These are phyloP conservation scores for Artibeus lituratus DNA, from an alignment of 2,797 vertebrate genomes.

Conservation along the genomic window DNA sequence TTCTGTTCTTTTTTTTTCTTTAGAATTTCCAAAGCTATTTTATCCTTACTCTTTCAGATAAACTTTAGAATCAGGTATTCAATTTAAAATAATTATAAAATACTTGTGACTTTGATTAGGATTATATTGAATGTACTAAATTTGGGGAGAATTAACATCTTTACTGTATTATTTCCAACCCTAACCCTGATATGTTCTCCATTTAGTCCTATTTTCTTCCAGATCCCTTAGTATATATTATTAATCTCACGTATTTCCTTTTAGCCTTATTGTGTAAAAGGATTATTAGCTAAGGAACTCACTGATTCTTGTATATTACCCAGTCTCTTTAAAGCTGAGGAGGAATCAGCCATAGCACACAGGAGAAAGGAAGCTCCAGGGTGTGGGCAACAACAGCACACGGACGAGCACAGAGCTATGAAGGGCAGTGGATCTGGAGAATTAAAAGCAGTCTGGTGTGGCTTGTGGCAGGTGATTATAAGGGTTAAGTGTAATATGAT, in stretches of 20 bases:
- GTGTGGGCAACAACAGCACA: fast-evolving
- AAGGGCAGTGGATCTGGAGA: neutral
- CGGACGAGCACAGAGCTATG: neutral
- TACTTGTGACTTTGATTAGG: neutral
- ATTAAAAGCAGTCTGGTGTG: neutral
- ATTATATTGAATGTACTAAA: neutral
- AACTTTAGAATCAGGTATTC: neutral
- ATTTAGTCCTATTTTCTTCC: slow-evolving; percentile 7
- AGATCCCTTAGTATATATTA: neutral
- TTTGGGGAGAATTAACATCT: neutral
- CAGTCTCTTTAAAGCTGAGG: neutral
- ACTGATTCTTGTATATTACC: neutral
- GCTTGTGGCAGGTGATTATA: neutral
- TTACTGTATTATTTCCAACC: neutral
- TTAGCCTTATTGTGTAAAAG: neutral
- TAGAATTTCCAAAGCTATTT: neutral
- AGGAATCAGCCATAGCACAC: neutral
- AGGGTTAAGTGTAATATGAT: neutral
- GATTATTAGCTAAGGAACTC: neutral
- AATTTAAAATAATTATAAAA: slow-evolving; percentile 20
- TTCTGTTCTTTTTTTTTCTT: neutral
- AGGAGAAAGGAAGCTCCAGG: neutral
- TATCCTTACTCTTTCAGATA: neutral
- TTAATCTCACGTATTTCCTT: neutral
- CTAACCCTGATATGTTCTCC: neutral